phyloP scores from a whole-genome alignment of 2,797 vertebrate species.

The Picus viridis region DNA sequence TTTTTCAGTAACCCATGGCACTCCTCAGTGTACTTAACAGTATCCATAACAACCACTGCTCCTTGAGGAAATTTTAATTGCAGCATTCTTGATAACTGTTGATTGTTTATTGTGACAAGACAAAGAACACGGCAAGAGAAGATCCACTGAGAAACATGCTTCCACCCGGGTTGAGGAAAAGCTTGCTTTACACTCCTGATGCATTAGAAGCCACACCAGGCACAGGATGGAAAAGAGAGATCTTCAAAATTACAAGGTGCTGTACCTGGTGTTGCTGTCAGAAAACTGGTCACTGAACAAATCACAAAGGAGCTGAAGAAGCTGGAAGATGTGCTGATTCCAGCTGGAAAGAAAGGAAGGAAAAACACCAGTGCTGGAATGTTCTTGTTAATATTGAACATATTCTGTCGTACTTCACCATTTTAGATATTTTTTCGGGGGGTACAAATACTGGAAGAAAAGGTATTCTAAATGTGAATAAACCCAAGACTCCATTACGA shows the following conservation, averaged over 20 bases:
- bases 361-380: background rate
- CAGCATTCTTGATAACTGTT: conserved; percentile 37
- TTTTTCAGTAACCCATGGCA: background rate
- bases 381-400: background rate
- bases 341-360: background rate
- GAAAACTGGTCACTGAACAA: background rate
- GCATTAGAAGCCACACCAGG: background rate
- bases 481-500: background rate
- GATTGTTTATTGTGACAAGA: conserved; percentile 61
- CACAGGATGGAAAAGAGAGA: background rate
- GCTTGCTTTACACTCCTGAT: background rate
- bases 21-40: background rate
- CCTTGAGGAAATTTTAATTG: conserved; percentile 65
- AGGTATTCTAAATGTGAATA: background rate
- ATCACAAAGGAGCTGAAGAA: background rate
- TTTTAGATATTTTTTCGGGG: background rate
- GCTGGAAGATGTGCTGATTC: background rate
- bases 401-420: background rate
- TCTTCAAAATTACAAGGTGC: background rate
- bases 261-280: background rate
- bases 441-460: background rate
- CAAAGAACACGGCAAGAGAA: conserved; percentile 33
- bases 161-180: background rate
- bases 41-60: conserved; percentile 51
- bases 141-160: conserved; percentile 8